Base-by-base conservation (phyloP, 2,888 invertebrate genomes). In the Acheta domesticus region DNA sequence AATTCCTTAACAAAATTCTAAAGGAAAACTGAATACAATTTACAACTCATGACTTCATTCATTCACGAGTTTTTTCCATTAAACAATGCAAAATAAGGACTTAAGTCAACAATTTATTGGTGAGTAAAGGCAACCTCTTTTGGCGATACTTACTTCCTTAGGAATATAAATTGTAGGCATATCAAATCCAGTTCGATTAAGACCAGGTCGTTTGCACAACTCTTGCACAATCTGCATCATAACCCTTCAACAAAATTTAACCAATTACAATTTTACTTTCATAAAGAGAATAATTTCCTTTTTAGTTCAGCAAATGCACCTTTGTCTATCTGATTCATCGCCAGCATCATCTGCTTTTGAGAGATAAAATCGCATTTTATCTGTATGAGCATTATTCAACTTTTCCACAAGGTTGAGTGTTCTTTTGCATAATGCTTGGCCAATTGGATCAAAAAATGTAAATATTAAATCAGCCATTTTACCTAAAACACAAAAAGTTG, bases 161-260 rank as follows among this genome's bases (percentile, higher is more conserved):
- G 90, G 89, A 21, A 90, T 86, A 83, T 88, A 90, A 81, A 90
- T 90, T 2, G 90, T 89, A 2, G 89, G 89, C 89, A 90, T 89
- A 82, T 89, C 89, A 84, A 90, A 90, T 3, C 89, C 89, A 23
- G 88, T 88, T 80, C 88, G 85, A 83, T 90, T 90, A 74, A 90
- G 84, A n/a, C 89, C 89, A 19, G 89, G 89, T 76, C 89, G 84
- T 83, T 89, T 90, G 83, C 90, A 90, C 77, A 90, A 84, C 83
- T 90, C 90, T 84, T 90, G 90, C 2, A 89, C 90, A 81, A 90
- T 90, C 85, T 90, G 90, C 89, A 90, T 90, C 87, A 89, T 87
- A 2, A 90, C 89, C 81, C 89, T 86, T 77, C 14, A 81, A 82
- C 77, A 14, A 77, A 75, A 49, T 74, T 49, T 75, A 73, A 78